Evolutionary conservation across 2,797 vertebrate species (phyloP), one percentile per base, ranked within the genome.

Genomic region (Cirrhinus mrigala): DNA sequence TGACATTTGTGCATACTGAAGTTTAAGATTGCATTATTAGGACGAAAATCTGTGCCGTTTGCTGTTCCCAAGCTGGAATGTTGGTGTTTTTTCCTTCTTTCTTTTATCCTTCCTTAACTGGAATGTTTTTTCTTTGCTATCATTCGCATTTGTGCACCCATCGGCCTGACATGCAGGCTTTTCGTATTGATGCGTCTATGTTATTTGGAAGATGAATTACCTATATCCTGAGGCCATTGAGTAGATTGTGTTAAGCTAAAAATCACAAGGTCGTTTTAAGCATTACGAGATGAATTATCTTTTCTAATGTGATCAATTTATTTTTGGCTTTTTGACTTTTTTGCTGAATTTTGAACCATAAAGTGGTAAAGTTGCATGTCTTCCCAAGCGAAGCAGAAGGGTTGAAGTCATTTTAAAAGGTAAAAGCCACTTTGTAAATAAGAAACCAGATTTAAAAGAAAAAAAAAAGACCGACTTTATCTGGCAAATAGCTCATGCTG

Each of bases 361-460:
- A 86, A 84, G 79, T 79, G 82, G 75, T 70, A 84, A 83, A 85
- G 76, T 74, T 58, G 52, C 66, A 79, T 78, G 75, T 58, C 60
- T 77, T 62, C 37, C n/a, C 3, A 79, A 75, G 71, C 37, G 76
- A 64, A 73, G 69, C 64, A 44, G 64, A 58, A 76, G 52, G 48
- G 82, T 88, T 87, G 82, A 87, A 85, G 78, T 84, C 48, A 50
- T 87, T 87, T 84, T 76, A 29, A 86, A 86, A 87, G 86, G 81
- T 86, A 90, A 87, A 90, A 86, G 80, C 52, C 81, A 84, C 73
- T 90, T 87, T 84, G 81, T 75, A 85, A 86, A 88, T 79, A 80
- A 58, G 74, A 79, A 73, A 85, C 24, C 56, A n/a, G 73, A 81
- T 82, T 78, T 16, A 29, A 64, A 14, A 64, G 48, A 83, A 88